Evolutionary conservation across 2,113 vertebrate species (phyloP), one percentile per base, ranked within the genome.

Genomic region (Rhea americana): DNA sequence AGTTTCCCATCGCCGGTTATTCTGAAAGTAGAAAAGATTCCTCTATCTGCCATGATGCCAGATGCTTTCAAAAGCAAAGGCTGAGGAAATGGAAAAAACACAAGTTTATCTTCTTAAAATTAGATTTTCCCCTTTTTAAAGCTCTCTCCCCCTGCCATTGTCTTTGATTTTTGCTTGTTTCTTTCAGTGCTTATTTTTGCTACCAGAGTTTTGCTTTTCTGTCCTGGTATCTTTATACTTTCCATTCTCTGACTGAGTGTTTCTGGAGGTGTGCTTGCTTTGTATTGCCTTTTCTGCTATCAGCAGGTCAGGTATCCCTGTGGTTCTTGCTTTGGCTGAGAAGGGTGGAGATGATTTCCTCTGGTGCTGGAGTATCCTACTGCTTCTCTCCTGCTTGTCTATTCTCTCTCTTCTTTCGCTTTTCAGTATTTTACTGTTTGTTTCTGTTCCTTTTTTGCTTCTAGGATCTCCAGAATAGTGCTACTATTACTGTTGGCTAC

Each of bases 81-180:
- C 63, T 79, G 73, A 89, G 67, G 67, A 94, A 93, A 81, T 68
- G 32, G 74, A 81, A 96, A 73, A n/a, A 93, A 86, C 45, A 26
- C 22, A 19, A 19, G 22, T 90, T 89, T 86, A 51, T 84, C 56
- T 2, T 75, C 65, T 51, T 87, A 92, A 89, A 89, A 79, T 81
- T 92, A 76, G 48, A 70, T 92, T 68, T 67, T 80, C 10, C 20
- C 32, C 93, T 75, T 93, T 79, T 75, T 74, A 32, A 81, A 78
- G 59, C 50, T 47, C 26, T 67, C 18, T 41, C 66, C 67, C 68
- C 66, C 59, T 89, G 73, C 51, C 72, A 50, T 73, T 75, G 41
- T 45, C 2, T 26, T 82, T 91, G 66, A 87, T 91, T 91, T 89
- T 75, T 53, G 85, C 50, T 53, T 74, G 22, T 61, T 59, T 45